Percentiles rank a stretch among this genome's conserved stretches.
Conservation (phyloP, 2,113 vertebrate species). For the Dunckerocampus dactyliophorus region DNA sequence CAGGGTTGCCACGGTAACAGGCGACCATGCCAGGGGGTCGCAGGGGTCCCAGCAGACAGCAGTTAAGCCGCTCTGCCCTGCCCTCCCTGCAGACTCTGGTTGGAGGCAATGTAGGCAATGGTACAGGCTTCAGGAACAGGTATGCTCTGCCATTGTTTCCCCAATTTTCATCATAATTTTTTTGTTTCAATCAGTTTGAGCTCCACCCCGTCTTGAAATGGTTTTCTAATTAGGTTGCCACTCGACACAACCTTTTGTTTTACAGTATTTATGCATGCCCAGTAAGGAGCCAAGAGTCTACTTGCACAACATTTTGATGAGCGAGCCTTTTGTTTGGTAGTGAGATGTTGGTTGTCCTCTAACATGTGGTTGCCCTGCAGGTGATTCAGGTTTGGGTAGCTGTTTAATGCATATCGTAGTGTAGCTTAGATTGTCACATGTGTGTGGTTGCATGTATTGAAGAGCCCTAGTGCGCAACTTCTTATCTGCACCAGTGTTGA, state of each 20-base stretch:
- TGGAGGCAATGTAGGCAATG: constrained; percentile 88
- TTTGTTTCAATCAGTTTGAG: background rate
- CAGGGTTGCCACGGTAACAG: constrained; percentile 61
- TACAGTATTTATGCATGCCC: background rate
- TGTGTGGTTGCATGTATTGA: too few species aligned
- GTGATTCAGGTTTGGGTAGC: background rate
- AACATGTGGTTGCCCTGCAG: background rate
- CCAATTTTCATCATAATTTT: background rate
- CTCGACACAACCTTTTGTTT: background rate
- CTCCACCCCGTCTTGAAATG: background rate
- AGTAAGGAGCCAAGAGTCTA: background rate
- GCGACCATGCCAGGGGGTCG: constrained; percentile 97
- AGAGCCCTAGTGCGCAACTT: too few species aligned
- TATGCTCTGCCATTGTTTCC: constrained; percentile 33
- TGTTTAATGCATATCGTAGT: background rate
- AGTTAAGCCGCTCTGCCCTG: constrained; percentile 95
- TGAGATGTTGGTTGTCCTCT: background rate
- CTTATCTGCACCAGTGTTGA: too few species aligned
- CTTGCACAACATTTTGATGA: background rate
- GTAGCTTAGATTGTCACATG: background rate
- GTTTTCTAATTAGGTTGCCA: background rate
- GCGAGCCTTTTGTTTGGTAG: background rate
- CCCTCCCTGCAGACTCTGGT: constrained; percentile 97
- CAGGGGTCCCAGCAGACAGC: constrained; percentile 99
- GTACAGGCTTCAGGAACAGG: constrained; percentile 91